These are phyloP conservation scores for Lamellibrachia satsuma DNA, from an alignment of 2,888 invertebrate genomes.

Conservation along the genomic window DNA sequence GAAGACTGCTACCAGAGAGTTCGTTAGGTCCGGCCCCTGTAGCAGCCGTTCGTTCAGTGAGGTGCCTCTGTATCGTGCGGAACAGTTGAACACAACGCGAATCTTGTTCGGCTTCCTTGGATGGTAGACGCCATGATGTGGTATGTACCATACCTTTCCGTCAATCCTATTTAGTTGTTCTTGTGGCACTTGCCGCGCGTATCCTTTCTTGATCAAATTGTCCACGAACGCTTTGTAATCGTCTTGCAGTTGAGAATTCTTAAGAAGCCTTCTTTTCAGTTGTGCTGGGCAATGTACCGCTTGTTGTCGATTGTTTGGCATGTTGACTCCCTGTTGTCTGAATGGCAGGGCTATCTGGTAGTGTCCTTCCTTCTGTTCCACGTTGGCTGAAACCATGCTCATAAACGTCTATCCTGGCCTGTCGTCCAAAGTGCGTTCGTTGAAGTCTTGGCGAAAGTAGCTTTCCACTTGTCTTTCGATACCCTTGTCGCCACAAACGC, in stretches of 20 bases:
- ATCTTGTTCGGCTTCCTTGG: conserved; percentile 33
- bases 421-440: background rate
- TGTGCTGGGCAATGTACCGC: conserved; percentile 20
- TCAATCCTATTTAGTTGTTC: background rate
- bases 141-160: conserved; percentile 33
- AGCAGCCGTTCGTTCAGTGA: conserved; percentile 34
- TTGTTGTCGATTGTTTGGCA: conserved; percentile 28
- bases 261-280: conserved; percentile 20
- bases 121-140: conserved; percentile 37
- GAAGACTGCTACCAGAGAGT: conserved; percentile 34
- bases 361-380: conserved; percentile 19
- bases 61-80: conserved; percentile 28
- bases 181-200: conserved; percentile 26
- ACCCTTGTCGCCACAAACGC: too few species aligned
- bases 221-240: conserved; percentile 31
- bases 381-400: background rate
- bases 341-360: conserved; percentile 33
- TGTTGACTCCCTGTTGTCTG: background rate
- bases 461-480: too few species aligned
- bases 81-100: conserved; percentile 29
- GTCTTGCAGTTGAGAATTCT: conserved; percentile 14
- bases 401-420: background rate
- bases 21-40: conserved; percentile 35
- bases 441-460: conserved; percentile 7
- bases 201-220: conserved; percentile 23